phyloP scores from a whole-genome alignment of 2,797 vertebrate species.

The Choloepus didactylus region DNA sequence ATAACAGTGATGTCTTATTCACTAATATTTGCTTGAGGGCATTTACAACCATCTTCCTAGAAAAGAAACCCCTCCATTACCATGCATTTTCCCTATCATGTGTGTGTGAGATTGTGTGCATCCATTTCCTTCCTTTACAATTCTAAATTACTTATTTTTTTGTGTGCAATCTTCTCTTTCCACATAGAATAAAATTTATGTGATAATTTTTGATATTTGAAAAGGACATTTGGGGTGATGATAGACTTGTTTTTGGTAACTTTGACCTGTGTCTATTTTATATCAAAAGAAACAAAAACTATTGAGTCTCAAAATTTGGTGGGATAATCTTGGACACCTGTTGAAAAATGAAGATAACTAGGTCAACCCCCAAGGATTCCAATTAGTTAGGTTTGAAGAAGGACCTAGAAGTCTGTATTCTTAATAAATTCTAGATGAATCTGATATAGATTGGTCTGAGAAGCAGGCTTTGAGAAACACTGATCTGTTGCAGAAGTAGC shows the following conservation, averaged over 20 bases:
- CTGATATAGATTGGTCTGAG: not conserved
- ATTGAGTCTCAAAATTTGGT: not conserved
- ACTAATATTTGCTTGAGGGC: not conserved
- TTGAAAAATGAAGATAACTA: slow-evolving; percentile 15
- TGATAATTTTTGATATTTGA: not conserved
- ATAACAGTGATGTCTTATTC: not conserved
- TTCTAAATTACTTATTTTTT: not conserved
- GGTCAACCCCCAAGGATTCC: not conserved
- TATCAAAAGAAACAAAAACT: not conserved
- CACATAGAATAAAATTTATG: not conserved
- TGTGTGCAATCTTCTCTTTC: not conserved
- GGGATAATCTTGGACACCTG: not conserved
- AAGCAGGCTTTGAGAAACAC: not conserved
- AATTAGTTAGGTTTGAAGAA: not conserved
- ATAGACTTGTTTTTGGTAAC: not conserved
- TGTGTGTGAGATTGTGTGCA: not conserved
- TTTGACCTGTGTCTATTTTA: not conserved
- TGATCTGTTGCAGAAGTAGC: not conserved
- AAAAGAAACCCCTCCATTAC: not conserved
- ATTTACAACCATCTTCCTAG: not conserved
- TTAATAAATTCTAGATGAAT: slow-evolving; percentile 29
- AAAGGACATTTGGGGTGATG: not conserved
- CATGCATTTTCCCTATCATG: accelerated
- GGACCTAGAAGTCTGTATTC: not conserved
- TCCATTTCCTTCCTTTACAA: not conserved